phyloP scores from a whole-genome alignment of 2,797 vertebrate species.

The Acipenser ruthenus region DNA sequence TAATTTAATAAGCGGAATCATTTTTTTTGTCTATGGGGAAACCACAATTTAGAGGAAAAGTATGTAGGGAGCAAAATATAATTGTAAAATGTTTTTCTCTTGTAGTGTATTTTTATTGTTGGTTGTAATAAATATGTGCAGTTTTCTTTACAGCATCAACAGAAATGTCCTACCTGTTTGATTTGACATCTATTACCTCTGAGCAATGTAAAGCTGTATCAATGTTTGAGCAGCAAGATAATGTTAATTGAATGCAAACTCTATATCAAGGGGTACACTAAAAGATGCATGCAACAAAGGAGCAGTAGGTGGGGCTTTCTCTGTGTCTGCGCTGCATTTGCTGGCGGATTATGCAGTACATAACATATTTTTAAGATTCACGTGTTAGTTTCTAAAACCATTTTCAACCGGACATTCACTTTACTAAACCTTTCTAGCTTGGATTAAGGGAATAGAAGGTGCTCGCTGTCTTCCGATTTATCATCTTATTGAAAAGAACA shows the following conservation, averaged over 20 bases:
- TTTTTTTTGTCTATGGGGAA: constrained; percentile 37
- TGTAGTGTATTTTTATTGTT: constrained; percentile 19
- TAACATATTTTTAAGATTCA: no score
- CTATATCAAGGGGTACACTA: constrained; percentile 40
- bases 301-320: no score
- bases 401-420: no score
- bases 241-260: constrained; percentile 49
- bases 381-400: no score
- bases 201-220: constrained; percentile 47
- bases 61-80: constrained; percentile 2
- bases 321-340: no score
- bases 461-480: no score
- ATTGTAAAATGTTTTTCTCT: constrained; percentile 10
- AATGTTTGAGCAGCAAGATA: constrained; percentile 43
- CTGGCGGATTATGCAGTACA: no score
- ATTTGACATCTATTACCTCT: constrained; percentile 51
- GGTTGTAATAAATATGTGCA: not conserved
- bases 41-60: constrained; percentile 29
- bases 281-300: no score
- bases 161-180: constrained; percentile 54
- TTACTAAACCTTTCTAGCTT: no score
- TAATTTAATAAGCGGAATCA: constrained; percentile 28
- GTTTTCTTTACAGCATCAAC: constrained; percentile 10
- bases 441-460: no score
- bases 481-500: no score